These are phyloP conservation scores for Caranx melampygus DNA, from an alignment of 2,113 vertebrate species.

Conservation along the genomic window DNA sequence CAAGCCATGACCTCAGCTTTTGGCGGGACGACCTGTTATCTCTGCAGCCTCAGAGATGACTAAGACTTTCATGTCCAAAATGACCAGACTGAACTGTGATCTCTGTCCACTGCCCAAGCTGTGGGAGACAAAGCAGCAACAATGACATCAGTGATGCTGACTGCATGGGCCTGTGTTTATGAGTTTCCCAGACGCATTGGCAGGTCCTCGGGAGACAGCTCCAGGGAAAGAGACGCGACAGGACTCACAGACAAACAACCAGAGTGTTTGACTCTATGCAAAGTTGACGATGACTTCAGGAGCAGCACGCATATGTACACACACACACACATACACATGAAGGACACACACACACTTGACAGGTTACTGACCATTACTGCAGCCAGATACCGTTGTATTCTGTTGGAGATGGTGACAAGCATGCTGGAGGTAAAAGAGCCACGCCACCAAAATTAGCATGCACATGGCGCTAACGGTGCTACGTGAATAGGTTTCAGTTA, in stretches of 20 bases:
- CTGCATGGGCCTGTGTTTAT: conserved; percentile 19
- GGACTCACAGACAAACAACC: conserved; percentile 16
- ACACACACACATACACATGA: background rate
- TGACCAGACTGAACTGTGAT: conserved; percentile 4
- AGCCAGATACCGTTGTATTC: no score
- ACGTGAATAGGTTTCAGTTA: no score
- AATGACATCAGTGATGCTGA: conserved; percentile 32
- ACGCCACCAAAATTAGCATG: no score
- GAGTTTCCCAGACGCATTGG: conserved; percentile 19
- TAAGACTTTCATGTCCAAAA: conserved; percentile 26
- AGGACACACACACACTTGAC: background rate
- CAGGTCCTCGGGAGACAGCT: conserved; percentile 14
- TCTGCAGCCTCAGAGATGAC: conserved; percentile 33
- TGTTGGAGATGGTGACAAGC: no score
- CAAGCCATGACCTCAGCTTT: conserved; percentile 42
- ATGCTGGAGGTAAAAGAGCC: no score
- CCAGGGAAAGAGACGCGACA: background rate
- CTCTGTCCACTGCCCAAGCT: conserved; percentile 26
- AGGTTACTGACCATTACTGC: background rate
- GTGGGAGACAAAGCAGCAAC: conserved; percentile 13
- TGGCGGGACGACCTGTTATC: conserved; percentile 48
- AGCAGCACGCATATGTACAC: background rate
- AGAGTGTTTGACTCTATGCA: conserved; percentile 22
- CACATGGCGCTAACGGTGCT: no score
- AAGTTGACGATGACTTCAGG: conserved; percentile 9